Evolutionary conservation across 2,888 invertebrate species (phyloP).

Genomic region (Dryocosmus kuriphilus): DNA sequence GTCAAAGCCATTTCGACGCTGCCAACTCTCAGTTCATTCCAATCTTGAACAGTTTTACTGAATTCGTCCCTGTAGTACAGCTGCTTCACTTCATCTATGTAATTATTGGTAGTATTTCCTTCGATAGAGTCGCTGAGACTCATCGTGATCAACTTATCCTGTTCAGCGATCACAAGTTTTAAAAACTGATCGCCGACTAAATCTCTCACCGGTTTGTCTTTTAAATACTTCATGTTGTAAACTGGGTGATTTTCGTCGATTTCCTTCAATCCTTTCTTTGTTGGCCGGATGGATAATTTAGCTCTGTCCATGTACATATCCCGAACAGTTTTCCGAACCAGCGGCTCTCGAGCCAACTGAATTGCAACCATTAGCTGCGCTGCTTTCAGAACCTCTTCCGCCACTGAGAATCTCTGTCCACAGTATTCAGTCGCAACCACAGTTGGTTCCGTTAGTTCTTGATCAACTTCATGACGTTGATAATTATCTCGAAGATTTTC

Average conservation of each 20-base stretch:
- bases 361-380: slow-evolving; percentile 96
- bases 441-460: slow-evolving; percentile 89
- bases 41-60: slow-evolving; percentile 94
- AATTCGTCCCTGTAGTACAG: slow-evolving; percentile 95
- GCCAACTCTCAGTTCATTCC: slow-evolving; percentile 94
- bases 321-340: slow-evolving; percentile 90
- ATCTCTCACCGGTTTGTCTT: slow-evolving; percentile 94
- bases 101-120: slow-evolving; percentile 87
- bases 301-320: slow-evolving; percentile 94
- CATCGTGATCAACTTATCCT: slow-evolving; percentile 88
- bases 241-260: slow-evolving; percentile 97
- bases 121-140: slow-evolving; percentile 87
- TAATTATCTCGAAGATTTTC: slow-evolving; percentile 98
- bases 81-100: slow-evolving; percentile 93
- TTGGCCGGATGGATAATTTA: slow-evolving; percentile 89
- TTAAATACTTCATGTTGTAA: slow-evolving; percentile 92
- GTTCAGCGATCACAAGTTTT: slow-evolving; percentile 88
- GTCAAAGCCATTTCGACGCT: slow-evolving; percentile 93
- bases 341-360: slow-evolving; percentile 94
- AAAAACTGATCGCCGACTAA: slow-evolving; percentile 94
- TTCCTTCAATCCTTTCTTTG: slow-evolving; percentile 94
- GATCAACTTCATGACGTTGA: slow-evolving; percentile 96
- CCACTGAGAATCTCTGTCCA: slow-evolving; percentile 75
- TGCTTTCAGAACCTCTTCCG: slow-evolving; percentile 92
- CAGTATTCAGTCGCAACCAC: slow-evolving; percentile 89